Evolutionary conservation across 1,140 invertebrate species (phyloP), one percentile per base, ranked within the genome.

Genomic region (Pinna nobilis): DNA sequence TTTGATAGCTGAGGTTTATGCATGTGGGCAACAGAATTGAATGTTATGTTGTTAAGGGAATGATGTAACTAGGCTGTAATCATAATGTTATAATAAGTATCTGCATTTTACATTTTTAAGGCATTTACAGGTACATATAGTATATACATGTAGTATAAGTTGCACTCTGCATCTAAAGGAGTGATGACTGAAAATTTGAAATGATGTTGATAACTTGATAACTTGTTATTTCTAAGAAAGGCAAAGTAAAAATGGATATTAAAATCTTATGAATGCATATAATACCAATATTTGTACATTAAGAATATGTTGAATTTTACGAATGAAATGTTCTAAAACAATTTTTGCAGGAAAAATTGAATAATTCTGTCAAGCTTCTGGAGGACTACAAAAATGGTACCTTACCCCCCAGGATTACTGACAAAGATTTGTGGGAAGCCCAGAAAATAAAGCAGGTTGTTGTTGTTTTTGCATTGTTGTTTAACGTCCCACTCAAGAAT

Each of bases 341-440:
- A 39, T 68, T 75, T 72, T 77, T 79, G 4, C 53, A 91, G 90
- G 73, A 74, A 53, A 79, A 88, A 71, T 76, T 91, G 9, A 64
- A 89, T 59, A 53, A 82, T 70, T 84, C 83, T 57, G 70, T 86
- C n/a, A 57, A 84, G 44, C 67, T 91, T 28, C 74, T 91, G 25
- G 83, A 89, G 25, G 79, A 83, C 33, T 90, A 82, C 74, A 86
- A 88, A 75, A 61, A 77, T 15, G 86, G 86, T 6, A 76, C 39
- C 7, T 55, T 89, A 20, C 74, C 82, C 9, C 37, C 78, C 28
- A 78, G 76, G 18, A 77, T 86, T 11, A 86, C 87, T 7, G 81
- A 91, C 78, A 72, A 84, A 67, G 74, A 90, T 30, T 74, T 91
- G 70, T 91, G 90, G 90, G 76, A 90, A 76, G 90, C 91, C 9